A percentile compares a stretch with the other conserved stretches of the same genome.
These are phyloP conservation scores for Phalacrocorax carbo DNA, from an alignment of 2,113 vertebrate species.

Conservation along the genomic window DNA sequence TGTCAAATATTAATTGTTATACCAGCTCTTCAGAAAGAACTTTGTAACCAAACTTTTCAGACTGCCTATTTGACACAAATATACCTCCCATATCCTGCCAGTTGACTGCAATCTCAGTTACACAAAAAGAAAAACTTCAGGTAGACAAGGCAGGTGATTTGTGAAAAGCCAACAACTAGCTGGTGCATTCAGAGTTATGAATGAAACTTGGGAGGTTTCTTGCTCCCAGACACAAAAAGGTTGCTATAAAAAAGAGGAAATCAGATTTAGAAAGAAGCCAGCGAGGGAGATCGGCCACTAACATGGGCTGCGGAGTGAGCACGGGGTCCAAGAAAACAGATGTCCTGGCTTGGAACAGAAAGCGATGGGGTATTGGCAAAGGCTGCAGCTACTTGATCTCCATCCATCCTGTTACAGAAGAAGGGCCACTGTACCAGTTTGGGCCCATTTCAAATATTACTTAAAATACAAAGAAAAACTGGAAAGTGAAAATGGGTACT, in stretches of 20 bases:
- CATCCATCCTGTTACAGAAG: neutral
- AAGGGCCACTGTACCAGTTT: neutral
- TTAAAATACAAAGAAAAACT: neutral
- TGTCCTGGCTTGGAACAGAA: neutral
- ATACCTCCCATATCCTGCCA: neutral
- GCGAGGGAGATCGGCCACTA: neutral
- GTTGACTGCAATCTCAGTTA: neutral
- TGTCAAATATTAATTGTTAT: neutral
- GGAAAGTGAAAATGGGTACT: slow-evolving; percentile 72
- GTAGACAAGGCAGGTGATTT: neutral
- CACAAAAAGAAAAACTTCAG: neutral
- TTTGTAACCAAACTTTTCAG: neutral
- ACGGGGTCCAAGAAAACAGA: neutral
- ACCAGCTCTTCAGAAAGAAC: neutral
- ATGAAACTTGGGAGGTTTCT: neutral
- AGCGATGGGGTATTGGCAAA: neutral
- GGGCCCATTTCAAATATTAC: neutral
- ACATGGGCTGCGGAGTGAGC: neutral
- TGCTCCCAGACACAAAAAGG: neutral
- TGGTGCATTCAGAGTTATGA: neutral
- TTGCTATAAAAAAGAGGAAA: neutral
- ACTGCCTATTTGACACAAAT: neutral
- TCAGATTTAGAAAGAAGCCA: neutral
- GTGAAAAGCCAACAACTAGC: neutral
- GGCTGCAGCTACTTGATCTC: neutral